These are phyloP conservation scores for Peromyscus californicus DNA, from an alignment of 2,113 vertebrate species.

Conservation along the genomic window DNA sequence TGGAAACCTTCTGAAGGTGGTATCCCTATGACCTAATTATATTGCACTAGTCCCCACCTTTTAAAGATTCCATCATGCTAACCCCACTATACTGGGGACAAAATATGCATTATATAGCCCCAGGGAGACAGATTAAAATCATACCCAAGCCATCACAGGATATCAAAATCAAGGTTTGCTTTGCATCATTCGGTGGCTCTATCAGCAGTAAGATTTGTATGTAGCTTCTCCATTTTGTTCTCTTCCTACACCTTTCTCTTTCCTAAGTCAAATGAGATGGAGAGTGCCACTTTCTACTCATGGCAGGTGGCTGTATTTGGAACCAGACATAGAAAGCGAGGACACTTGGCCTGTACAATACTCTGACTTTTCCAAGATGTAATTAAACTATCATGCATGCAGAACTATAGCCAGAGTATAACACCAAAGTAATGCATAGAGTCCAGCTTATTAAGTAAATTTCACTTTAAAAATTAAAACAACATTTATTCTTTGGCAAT, in stretches of 20 bases:
- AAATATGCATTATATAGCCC: not conserved
- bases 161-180: not conserved
- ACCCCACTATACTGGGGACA: not conserved
- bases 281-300: not conserved
- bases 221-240: not conserved
- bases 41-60: not conserved
- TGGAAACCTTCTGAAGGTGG: not conserved
- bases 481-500: not conserved
- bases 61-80: not conserved
- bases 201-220: not conserved
- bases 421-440: slow-evolving; percentile 20
- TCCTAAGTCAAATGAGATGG: not conserved
- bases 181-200: not conserved
- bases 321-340: not conserved
- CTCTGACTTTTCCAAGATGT: not conserved
- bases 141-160: not conserved
- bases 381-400: not conserved
- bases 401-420: not conserved
- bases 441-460: not conserved
- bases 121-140: not conserved
- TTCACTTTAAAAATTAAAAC: not conserved
- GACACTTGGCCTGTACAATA: not conserved
- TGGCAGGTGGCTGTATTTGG: not conserved
- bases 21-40: not conserved
- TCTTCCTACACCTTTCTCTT: not conserved